Base-by-base conservation (phyloP, 1,140 invertebrate species). In the Latrodectus geometricus region DNA sequence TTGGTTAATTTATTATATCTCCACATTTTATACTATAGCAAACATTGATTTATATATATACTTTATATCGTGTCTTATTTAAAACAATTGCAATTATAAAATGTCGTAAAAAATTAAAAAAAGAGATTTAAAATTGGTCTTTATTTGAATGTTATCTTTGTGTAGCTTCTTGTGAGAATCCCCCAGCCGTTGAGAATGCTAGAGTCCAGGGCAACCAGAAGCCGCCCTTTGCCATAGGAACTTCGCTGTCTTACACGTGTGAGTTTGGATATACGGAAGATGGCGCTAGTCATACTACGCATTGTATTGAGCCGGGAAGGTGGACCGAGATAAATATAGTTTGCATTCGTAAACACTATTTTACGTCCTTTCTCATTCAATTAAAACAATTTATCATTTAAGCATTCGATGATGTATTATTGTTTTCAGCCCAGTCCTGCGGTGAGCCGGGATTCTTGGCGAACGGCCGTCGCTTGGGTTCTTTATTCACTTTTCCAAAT, bases 401-500 rank as follows among this genome's bases (percentile, higher is more conserved):
- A 35, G 35, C 35, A 35, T 65, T 65, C 7, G 35, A 35, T 35
- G 35, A n/a, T n/a, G 11, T 8, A 4, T 20, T 74, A 2, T 48
- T 76, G 8, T 35, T 61, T 84, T 50, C 66, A 86, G 83, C 83
- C 48, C 54, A 74, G n/a, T 86, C 83, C 17, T 86, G 83, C 56
- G 83, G 83, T 7, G 83, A 86, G 70, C 83, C 83, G 15, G 83
- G 83, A 17, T 77, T 70, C 9, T 74, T 86, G 8, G 3, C 17
- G 0, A 69, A 86, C 61, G 83, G 20, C 14, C 65, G 70, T 21
- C 66, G 75, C 14, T 12, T 70, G 4, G 83, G 83, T 0, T 86
- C 68, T 48, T 61, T 69, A 76, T 86, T 86, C 20, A 86, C 83
- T 17, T 86, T 86, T 70, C 83, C 83, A 0, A 77, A 86, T 2